Percentiles rank a stretch among this genome's conserved stretches.
These are phyloP conservation scores for Pomacea maculata DNA, from an alignment of 1,140 invertebrate genomes.

Conservation along the genomic window DNA sequence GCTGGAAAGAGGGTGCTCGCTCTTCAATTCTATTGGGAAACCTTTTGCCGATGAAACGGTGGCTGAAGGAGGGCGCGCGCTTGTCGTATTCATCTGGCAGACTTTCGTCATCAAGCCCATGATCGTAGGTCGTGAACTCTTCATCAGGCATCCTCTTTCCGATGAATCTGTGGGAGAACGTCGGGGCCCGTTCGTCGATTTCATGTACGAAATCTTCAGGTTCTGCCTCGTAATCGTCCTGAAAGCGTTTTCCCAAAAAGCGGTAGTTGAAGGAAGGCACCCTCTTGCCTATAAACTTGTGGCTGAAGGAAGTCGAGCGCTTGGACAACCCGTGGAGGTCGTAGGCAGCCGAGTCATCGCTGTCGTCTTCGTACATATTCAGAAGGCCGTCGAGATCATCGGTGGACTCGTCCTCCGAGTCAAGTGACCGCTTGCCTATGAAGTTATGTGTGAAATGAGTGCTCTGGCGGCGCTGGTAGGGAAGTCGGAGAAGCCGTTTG, in stretches of 20 bases:
- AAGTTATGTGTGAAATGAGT: conserved; percentile 26
- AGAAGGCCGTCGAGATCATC: not conserved
- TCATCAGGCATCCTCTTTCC: conserved; percentile 21
- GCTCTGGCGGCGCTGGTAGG: conserved; percentile 16
- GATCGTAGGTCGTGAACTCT: conserved; percentile 11
- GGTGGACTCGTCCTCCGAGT: not conserved
- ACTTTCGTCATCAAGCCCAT: conserved; percentile 26
- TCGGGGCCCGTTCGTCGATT: not conserved
- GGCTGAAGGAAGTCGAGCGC: not conserved
- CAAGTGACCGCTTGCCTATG: conserved; percentile 24
- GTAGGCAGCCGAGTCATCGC: not conserved
- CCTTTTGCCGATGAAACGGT: conserved; percentile 21
- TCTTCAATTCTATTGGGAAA: not conserved
- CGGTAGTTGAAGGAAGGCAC: conserved; percentile 18
- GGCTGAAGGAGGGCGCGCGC: conserved; percentile 4
- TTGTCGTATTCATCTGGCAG: not conserved
- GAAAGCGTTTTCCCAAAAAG: conserved; percentile 23
- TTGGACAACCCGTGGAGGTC: not conserved
- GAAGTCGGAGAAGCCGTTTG: conserved; percentile 12
- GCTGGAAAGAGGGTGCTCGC: not conserved
- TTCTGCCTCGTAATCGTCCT: not conserved
- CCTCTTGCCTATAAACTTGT: conserved; percentile 24
- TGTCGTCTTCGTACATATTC: conserved; percentile 1
- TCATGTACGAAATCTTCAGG: conserved; percentile 11
- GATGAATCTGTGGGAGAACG: conserved; percentile 20